Conservation (phyloP, 2,797 vertebrate species). For the Furcifer pardalis region DNA sequence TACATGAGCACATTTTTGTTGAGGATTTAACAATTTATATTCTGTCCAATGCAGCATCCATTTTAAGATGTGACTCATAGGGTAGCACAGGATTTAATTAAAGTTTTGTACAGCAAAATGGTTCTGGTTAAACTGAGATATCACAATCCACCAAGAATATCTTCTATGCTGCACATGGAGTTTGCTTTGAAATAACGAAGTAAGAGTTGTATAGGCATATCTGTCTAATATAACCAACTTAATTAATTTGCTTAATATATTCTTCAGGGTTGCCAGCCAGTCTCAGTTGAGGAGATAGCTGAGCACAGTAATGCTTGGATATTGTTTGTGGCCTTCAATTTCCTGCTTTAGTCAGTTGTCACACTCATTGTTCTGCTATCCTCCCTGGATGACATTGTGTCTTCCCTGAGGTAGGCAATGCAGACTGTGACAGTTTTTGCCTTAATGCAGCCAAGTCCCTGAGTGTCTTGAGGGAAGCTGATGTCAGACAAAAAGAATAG, state of each 20-base stretch:
- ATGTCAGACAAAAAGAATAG: not conserved
- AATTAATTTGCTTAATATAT: slow-evolving; percentile 10
- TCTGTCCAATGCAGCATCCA: not conserved
- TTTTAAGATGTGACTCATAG: not conserved
- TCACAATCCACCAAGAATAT: not conserved
- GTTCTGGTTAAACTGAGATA: not conserved
- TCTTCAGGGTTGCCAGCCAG: not conserved
- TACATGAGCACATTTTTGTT: not conserved
- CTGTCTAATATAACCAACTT: not conserved
- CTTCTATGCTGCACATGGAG: not conserved
- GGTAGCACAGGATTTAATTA: not conserved
- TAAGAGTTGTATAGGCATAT: not conserved
- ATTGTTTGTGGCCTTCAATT: not conserved
- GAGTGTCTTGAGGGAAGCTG: not conserved
- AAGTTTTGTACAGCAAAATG: not conserved
- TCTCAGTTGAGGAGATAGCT: not conserved
- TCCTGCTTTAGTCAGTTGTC: not conserved
- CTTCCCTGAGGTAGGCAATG: not conserved
- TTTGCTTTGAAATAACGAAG: slow-evolving; percentile 1
- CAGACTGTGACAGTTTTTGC: not conserved
- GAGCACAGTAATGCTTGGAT: not conserved
- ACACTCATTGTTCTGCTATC: not conserved
- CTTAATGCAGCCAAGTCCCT: not conserved
- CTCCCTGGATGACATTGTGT: not conserved
- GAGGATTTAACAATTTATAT: not conserved